Conservation (phyloP, 1,140 invertebrate species). For the Aporrectodea caliginosa region DNA sequence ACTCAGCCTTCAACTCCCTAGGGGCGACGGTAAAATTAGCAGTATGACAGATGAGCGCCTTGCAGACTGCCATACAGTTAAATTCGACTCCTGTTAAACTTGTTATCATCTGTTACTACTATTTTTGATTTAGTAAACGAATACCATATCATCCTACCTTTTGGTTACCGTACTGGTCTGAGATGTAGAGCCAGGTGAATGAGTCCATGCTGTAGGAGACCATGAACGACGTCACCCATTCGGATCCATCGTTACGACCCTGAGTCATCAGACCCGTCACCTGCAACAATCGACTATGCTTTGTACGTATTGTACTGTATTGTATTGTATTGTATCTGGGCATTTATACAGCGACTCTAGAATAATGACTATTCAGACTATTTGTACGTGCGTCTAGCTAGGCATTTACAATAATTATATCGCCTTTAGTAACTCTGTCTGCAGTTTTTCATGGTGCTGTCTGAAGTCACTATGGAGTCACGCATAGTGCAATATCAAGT, state of each 20-base stretch:
- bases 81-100: background rate
- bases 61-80: background rate
- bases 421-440: background rate
- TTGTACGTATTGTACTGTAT: too few species aligned
- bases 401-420: background rate
- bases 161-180: conserved; percentile 58
- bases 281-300: conserved; percentile 40
- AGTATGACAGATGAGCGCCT: background rate
- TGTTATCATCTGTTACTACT: background rate
- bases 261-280: conserved; percentile 60
- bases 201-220: conserved; percentile 60
- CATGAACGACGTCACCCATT: conserved; percentile 60
- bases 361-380: background rate
- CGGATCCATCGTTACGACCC: conserved; percentile 58
- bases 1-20: background rate
- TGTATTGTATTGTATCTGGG: too few species aligned
- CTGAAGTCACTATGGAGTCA: too few species aligned
- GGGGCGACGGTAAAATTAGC: background rate
- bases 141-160: conserved; percentile 45
- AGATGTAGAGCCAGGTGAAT: conserved; percentile 58
- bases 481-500: too few species aligned
- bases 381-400: background rate
- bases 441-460: background rate
- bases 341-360: too few species aligned
- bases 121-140: background rate